Conservation (phyloP, 2,888 invertebrate genomes). For the Pristionchus japonicus region DNA sequence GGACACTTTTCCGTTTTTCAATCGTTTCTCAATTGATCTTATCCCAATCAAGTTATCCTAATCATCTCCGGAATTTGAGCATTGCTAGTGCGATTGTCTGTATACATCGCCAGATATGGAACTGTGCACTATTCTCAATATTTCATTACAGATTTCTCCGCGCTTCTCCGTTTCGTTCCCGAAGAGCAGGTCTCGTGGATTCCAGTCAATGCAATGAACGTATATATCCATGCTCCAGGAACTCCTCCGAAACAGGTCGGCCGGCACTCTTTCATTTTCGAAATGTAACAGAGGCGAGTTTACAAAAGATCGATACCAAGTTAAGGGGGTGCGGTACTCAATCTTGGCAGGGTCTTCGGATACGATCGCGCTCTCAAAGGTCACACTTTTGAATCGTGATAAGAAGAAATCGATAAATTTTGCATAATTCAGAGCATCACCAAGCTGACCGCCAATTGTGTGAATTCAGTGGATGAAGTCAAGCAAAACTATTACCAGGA, state of each 20-base stretch:
- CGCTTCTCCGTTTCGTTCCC: not conserved
- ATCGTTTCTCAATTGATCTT: too few relatives aligned
- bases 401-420: too few relatives aligned
- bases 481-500: not conserved
- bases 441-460: not conserved
- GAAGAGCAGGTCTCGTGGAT: not conserved
- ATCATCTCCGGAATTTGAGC: too few relatives aligned
- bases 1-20: too few relatives aligned
- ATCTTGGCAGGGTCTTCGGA: not conserved
- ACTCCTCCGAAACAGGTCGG: too few relatives aligned
- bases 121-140: too few relatives aligned
- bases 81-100: too few relatives aligned
- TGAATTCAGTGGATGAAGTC: not conserved
- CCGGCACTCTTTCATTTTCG: too few relatives aligned
- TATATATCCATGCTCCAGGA: not conserved
- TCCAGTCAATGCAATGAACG: not conserved
- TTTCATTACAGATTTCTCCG: not conserved
- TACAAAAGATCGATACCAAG: too few relatives aligned
- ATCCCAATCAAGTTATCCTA: too few relatives aligned
- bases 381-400: not conserved
- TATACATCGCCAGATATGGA: too few relatives aligned
- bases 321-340: not conserved
- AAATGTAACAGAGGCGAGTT: too few relatives aligned
- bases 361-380: not conserved
- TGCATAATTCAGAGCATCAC: not conserved